These are phyloP conservation scores for Seriola rivoliana DNA, from an alignment of 2,113 vertebrate genomes.

Conservation along the genomic window DNA sequence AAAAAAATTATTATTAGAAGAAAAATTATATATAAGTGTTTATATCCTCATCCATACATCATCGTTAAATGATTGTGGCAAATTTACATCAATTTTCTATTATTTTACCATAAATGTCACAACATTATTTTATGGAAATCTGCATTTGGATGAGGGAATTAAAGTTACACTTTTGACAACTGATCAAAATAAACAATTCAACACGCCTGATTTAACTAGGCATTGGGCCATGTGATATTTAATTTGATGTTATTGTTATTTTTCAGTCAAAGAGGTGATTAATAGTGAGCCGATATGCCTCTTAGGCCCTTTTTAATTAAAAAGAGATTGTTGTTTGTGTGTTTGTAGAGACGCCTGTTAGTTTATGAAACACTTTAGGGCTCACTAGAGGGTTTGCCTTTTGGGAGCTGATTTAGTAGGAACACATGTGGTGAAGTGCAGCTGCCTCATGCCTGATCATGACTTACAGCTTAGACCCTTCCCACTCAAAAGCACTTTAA, in stretches of 20 bases:
- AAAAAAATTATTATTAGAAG: too few species aligned
- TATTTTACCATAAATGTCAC: neutral
- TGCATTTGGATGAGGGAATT: slow-evolving; percentile 43
- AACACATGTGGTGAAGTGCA: slow-evolving; percentile 38
- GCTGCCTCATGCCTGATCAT: slow-evolving; percentile 38
- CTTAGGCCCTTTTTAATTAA: slow-evolving; percentile 71
- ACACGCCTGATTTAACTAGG: slow-evolving; percentile 43
- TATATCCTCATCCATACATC: neutral
- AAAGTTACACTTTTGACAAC: slow-evolving; percentile 66
- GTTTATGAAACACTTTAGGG: slow-evolving; percentile 45
- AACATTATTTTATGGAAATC: neutral
- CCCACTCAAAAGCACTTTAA: slow-evolving; percentile 21
- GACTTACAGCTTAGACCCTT: slow-evolving; percentile 37
- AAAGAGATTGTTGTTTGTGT: slow-evolving; percentile 64
- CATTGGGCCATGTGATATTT: slow-evolving; percentile 55
- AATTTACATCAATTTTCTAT: slow-evolving; percentile 2
- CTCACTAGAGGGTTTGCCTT: slow-evolving; percentile 25
- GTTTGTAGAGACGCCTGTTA: slow-evolving; percentile 56
- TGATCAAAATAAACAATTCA: slow-evolving; percentile 66
- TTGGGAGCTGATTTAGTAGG: slow-evolving; percentile 46
- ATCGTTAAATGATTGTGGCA: neutral
- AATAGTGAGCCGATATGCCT: slow-evolving; percentile 47
- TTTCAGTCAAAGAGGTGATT: slow-evolving; percentile 58
- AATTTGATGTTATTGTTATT: slow-evolving; percentile 76
- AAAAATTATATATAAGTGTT: neutral